These are phyloP conservation scores for Miniopterus natalensis DNA, from an alignment of 2,113 vertebrate genomes.

Conservation along the genomic window DNA sequence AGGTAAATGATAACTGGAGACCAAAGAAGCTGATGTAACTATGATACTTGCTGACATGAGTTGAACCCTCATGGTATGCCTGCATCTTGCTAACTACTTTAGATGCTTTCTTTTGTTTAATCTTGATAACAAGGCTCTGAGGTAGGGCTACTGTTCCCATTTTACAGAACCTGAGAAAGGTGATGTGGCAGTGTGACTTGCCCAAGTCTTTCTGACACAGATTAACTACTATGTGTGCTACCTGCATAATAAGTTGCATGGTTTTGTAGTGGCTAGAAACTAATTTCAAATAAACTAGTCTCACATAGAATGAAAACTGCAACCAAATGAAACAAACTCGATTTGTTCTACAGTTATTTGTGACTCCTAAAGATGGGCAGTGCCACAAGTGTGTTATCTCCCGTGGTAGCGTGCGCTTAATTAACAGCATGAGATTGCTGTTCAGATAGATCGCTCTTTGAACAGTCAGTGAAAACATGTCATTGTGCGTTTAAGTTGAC, in stretches of 20 bases:
- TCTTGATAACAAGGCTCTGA: neutral
- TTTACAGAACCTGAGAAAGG: neutral
- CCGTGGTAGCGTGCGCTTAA: neutral
- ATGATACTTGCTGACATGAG: fast-evolving
- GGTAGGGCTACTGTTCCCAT: neutral
- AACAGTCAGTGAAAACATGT: neutral
- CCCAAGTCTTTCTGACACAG: neutral
- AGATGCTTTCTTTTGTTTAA: neutral
- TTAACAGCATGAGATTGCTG: neutral
- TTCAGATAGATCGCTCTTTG: neutral
- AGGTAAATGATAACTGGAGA: too few relatives aligned
- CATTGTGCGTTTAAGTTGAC: neutral
- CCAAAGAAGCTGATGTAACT: fast-evolving
- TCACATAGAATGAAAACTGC: neutral
- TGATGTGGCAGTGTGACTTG: too few relatives aligned
- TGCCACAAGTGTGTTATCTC: neutral
- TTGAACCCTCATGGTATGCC: neutral
- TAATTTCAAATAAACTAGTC: neutral
- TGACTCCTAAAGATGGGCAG: neutral
- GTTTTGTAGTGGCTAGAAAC: slow-evolving; percentile 13
- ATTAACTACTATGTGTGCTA: neutral
- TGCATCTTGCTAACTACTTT: neutral
- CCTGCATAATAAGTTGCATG: neutral
- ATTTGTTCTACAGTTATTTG: neutral
- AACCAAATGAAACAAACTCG: neutral